These are phyloP conservation scores for Dorcus parallelipipedus DNA, from an alignment of 2,888 invertebrate genomes.

Conservation along the genomic window DNA sequence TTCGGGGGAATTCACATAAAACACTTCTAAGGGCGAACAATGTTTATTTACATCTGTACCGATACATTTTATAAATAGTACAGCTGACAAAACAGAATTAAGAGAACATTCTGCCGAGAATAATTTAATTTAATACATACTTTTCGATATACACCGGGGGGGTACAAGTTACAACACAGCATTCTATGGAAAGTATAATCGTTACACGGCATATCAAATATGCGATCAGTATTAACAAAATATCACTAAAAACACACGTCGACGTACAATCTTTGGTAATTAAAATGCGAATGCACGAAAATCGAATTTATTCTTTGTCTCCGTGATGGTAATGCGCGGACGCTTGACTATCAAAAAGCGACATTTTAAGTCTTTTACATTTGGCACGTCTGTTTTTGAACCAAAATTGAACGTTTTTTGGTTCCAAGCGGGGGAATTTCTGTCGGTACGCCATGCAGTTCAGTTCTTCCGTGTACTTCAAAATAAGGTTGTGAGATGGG, in stretches of 20 bases:
- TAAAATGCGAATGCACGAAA: conserved; percentile 11
- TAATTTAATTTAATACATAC: conserved; percentile 13
- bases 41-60: conserved; percentile 26
- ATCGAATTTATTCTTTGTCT: conserved; percentile 52
- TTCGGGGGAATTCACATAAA: too few species aligned
- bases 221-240: conserved; percentile 19
- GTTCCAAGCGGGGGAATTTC: conserved; percentile 97
- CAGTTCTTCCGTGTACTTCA: conserved; percentile 96
- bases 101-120: conserved; percentile 8
- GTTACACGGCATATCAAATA: conserved; percentile 21
- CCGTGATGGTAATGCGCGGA: conserved; percentile 61
- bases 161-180: conserved; percentile 25
- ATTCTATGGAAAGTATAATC: conserved; percentile 17
- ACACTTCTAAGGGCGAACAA: conserved; percentile 6
- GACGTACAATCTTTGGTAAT: conserved; percentile 29
- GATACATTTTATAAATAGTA: conserved; percentile 23
- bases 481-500: conserved; percentile 95
- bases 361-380: conserved; percentile 93
- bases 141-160: conserved; percentile 17
- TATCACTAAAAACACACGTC: conserved; percentile 27
- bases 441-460: conserved; percentile 96
- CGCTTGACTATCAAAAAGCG: conserved; percentile 73
- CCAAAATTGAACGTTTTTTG: conserved; percentile 99
- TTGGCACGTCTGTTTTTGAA: conserved; percentile 98
- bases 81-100: conserved; percentile 21